phyloP scores from a whole-genome alignment of 1,140 invertebrate genomes.

The Maconellicoccus hirsutus region DNA sequence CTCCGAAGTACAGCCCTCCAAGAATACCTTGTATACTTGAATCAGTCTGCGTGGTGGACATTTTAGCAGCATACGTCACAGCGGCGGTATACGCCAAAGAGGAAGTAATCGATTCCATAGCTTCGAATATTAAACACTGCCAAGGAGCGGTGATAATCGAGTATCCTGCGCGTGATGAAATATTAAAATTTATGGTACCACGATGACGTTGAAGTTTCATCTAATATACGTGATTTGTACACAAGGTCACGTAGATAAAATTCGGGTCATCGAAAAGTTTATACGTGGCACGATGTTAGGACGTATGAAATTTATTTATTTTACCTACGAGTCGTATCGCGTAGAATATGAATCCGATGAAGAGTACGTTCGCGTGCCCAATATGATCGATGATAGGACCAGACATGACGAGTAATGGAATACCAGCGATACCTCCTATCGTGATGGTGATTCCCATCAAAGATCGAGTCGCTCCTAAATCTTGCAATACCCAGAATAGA shows the following conservation, averaged over 20 bases:
- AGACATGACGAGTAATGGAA: slow-evolving; percentile 62
- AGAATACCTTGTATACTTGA: slow-evolving; percentile 70
- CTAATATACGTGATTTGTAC: too few species aligned
- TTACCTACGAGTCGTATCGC: slow-evolving; percentile 58
- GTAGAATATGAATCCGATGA: slow-evolving; percentile 65
- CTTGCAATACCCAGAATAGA: slow-evolving; percentile 73
- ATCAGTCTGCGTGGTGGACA: slow-evolving; percentile 66
- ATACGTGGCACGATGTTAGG: too few species aligned
- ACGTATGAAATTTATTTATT: not conserved
- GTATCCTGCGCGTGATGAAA: slow-evolving; percentile 47
- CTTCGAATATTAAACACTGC: slow-evolving; percentile 69
- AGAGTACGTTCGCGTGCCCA: slow-evolving; percentile 71
- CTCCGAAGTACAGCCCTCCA: slow-evolving; percentile 67
- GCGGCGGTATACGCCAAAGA: slow-evolving; percentile 69
- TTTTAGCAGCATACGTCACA: slow-evolving; percentile 64
- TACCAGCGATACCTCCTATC: slow-evolving; percentile 60
- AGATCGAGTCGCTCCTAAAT: slow-evolving; percentile 61
- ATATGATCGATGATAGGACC: slow-evolving; percentile 64
- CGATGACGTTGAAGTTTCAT: too few species aligned
- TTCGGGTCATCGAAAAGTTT: too few species aligned
- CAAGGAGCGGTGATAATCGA: slow-evolving; percentile 70
- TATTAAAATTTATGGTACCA: not conserved
- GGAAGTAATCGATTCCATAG: slow-evolving; percentile 70
- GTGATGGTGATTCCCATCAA: slow-evolving; percentile 76
- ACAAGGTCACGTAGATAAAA: too few species aligned